These are phyloP conservation scores for Pituophis catenifer DNA, from an alignment of 2,113 vertebrate species.

Conservation along the genomic window DNA sequence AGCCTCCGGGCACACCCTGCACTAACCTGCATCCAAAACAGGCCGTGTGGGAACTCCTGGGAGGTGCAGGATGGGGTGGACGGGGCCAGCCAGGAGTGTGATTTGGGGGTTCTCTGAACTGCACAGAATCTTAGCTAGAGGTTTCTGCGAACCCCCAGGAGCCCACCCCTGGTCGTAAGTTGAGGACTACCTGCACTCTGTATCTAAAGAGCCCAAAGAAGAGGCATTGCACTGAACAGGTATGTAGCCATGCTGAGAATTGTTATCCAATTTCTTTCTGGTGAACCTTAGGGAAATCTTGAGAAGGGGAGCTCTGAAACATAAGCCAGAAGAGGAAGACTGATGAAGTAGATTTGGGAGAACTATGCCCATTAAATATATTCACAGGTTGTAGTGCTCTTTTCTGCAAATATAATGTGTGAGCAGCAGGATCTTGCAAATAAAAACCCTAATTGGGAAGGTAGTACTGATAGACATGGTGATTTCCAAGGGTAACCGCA, in stretches of 20 bases:
- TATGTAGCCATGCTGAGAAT: background rate
- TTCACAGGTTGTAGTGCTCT: background rate
- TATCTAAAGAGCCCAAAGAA: background rate
- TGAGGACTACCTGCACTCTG: background rate
- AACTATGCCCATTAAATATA: background rate
- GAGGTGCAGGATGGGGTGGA: no score
- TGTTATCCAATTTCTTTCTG: background rate
- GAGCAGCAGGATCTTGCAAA: background rate
- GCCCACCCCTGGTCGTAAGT: no score
- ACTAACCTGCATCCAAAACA: no score
- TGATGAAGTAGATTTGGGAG: background rate
- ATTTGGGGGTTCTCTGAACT: no score
- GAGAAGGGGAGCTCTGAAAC: background rate
- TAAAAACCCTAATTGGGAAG: background rate
- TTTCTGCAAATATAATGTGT: background rate
- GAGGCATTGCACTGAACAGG: background rate
- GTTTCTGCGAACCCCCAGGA: no score
- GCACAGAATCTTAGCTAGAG: no score
- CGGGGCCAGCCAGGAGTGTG: no score
- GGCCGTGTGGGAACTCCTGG: no score
- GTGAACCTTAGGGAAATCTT: background rate
- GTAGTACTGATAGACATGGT: background rate
- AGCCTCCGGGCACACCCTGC: no score
- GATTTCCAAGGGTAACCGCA: conserved; percentile 33
- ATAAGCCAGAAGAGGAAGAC: background rate